A percentile compares a stretch with the other conserved stretches of the same genome.
Evolutionary conservation across 2,797 vertebrate species (phyloP).

Genomic region (Esox masquinongy): DNA sequence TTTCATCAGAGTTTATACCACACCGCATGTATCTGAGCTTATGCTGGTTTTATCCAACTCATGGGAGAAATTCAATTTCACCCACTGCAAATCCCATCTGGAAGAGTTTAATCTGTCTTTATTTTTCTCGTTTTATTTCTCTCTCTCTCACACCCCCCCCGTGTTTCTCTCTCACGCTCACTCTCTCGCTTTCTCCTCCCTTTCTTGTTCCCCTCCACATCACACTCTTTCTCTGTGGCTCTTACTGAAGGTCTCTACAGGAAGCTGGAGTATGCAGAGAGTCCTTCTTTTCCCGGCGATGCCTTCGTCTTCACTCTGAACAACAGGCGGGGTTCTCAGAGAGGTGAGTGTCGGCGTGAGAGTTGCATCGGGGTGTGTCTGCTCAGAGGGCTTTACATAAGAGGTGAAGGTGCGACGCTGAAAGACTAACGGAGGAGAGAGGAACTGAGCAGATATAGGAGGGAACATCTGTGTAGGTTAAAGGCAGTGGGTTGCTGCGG

Average conservation of each 20-base stretch:
- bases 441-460: slow-evolving; percentile 1
- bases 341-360: slow-evolving; percentile 76
- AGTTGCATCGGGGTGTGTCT: slow-evolving; percentile 20
- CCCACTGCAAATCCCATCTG: slow-evolving; percentile 74
- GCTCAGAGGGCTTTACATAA: neutral
- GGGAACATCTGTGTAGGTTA: neutral
- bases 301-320: slow-evolving; percentile 74
- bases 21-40: slow-evolving; percentile 43
- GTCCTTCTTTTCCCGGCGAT: slow-evolving; percentile 82
- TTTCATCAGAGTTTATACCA: slow-evolving; percentile 40
- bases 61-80: slow-evolving; percentile 70
- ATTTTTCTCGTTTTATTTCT: slow-evolving; percentile 51
- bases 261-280: slow-evolving; percentile 91
- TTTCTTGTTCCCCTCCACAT: slow-evolving; percentile 24
- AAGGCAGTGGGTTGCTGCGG: neutral
- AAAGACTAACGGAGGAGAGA: neutral
- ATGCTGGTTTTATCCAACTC: slow-evolving; percentile 48
- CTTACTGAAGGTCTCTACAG: slow-evolving; percentile 82
- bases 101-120: slow-evolving; percentile 70
- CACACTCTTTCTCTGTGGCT: slow-evolving; percentile 52
- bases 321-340: slow-evolving; percentile 71
- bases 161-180: slow-evolving; percentile 38
- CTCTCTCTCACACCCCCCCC: slow-evolving; percentile 25
- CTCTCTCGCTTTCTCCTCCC: slow-evolving; percentile 8
- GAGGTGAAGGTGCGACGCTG: neutral